Conservation (phyloP, 2,113 vertebrate genomes). For the Halcyon senegalensis region DNA sequence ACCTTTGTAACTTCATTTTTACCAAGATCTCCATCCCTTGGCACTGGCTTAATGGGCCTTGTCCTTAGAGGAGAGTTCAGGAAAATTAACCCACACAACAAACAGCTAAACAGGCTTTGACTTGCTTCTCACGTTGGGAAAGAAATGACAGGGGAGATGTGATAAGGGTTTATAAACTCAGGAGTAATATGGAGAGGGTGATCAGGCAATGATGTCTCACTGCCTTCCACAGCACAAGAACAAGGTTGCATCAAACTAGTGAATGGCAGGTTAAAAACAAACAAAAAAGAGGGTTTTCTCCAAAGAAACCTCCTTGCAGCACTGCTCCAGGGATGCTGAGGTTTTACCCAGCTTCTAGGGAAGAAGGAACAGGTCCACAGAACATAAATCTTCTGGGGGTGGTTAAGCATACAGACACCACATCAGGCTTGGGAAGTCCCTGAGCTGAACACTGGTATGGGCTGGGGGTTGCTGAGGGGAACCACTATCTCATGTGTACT, state of each 20-base stretch:
- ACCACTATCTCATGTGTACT: accelerated
- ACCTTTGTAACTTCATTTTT: not conserved
- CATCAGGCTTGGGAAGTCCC: not conserved
- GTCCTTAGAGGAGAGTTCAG: not conserved
- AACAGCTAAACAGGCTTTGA: not conserved
- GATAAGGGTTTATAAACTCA: not conserved
- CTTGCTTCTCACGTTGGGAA: not conserved
- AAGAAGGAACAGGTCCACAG: not conserved
- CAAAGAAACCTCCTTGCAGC: not conserved
- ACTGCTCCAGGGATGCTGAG: not conserved
- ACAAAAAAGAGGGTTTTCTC: not conserved
- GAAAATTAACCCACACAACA: not conserved
- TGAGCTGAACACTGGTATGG: accelerated
- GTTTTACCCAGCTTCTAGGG: not conserved
- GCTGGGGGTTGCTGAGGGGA: not conserved
- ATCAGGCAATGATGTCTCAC: not conserved
- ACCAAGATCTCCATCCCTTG: not conserved
- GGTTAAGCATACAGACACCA: not conserved
- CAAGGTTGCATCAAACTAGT: not conserved
- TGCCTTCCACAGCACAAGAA: not conserved
- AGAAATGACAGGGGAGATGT: not conserved
- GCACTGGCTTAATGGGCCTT: not conserved
- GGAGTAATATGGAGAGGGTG: not conserved
- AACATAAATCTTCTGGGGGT: not conserved
- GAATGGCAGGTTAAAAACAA: not conserved